Conservation (phyloP, 2,888 invertebrate genomes). For the Gymnosoma rotundatum region DNA sequence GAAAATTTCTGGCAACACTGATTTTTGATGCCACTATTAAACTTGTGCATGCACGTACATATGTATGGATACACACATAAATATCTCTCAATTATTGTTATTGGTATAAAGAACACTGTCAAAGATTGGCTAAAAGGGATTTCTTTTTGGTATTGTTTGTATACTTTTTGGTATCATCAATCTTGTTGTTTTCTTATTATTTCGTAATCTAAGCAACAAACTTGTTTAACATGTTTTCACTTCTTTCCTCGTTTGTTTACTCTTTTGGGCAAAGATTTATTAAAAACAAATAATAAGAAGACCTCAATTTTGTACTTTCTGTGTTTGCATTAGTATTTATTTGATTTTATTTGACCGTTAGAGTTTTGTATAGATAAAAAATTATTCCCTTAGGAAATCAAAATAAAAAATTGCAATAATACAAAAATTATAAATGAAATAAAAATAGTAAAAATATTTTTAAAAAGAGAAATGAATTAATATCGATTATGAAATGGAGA, state of each 20-base stretch:
- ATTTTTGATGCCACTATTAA: too few relatives aligned
- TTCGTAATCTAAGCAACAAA: constrained; percentile 43
- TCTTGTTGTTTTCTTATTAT: constrained; percentile 23
- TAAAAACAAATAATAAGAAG: neutral
- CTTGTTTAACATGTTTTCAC: constrained; percentile 54
- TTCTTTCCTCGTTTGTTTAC: neutral
- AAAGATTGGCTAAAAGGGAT: constrained; percentile 28
- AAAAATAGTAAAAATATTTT: constrained; percentile 23
- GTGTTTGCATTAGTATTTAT: constrained; percentile 1
- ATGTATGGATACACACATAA: too few relatives aligned
- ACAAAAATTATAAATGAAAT: constrained; percentile 11
- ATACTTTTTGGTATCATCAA: constrained; percentile 1
- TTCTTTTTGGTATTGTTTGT: constrained; percentile 26
- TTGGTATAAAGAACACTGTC: constrained; percentile 15
- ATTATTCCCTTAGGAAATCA: constrained; percentile 48
- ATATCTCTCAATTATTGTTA: neutral
- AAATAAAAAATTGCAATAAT: constrained; percentile 16
- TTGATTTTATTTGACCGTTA: constrained; percentile 22
- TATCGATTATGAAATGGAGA: too few relatives aligned
- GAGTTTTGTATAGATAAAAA: constrained; percentile 9
- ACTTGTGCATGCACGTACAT: too few relatives aligned
- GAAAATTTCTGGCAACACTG: neutral
- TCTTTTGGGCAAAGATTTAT: neutral
- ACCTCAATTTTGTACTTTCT: constrained; percentile 27
- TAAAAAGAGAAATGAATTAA: too few relatives aligned